Conservation (phyloP, 2,797 vertebrate genomes). For the Sternarchorhynchus goeldii region DNA sequence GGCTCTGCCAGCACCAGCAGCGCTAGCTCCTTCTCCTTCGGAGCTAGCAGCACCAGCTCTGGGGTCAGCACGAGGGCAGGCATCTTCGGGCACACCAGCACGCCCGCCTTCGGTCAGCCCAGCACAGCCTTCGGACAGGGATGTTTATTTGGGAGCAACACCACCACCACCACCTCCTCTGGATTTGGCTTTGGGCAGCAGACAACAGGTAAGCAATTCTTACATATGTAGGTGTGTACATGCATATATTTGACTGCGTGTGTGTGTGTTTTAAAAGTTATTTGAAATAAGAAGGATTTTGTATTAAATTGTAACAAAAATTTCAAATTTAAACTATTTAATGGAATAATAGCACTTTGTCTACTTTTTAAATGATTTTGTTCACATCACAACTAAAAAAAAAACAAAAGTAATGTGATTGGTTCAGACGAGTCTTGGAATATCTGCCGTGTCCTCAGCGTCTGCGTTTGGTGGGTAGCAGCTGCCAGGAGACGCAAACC, state of each 20-base stretch:
- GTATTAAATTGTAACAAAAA: no score
- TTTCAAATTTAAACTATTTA: no score
- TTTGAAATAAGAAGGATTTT: no score
- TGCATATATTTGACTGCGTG: not conserved
- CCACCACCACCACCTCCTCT: conserved; percentile 81
- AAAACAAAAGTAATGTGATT: no score
- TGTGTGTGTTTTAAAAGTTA: not conserved
- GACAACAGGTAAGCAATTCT: conserved; percentile 78
- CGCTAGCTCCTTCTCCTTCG: conserved; percentile 85
- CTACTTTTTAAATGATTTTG: no score
- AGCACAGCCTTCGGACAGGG: conserved; percentile 83
- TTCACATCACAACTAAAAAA: not conserved
- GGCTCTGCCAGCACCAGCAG: conserved; percentile 72
- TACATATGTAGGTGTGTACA: not conserved
- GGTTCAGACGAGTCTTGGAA: not conserved
- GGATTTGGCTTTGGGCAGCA: conserved; percentile 93
- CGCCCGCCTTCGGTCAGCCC: conserved; percentile 84
- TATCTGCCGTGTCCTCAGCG: not conserved
- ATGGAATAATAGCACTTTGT: no score
- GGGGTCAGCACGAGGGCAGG: conserved; percentile 67
- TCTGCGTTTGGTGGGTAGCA: not conserved
- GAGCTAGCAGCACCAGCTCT: conserved; percentile 64
- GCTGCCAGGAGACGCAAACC: conserved; percentile 23
- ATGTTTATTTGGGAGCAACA: conserved; percentile 81
- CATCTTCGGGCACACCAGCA: conserved; percentile 81